Evolutionary conservation across 1,140 invertebrate genomes (phyloP), one percentile per base, ranked within the genome.

Genomic region (Chymomyza costata): DNA sequence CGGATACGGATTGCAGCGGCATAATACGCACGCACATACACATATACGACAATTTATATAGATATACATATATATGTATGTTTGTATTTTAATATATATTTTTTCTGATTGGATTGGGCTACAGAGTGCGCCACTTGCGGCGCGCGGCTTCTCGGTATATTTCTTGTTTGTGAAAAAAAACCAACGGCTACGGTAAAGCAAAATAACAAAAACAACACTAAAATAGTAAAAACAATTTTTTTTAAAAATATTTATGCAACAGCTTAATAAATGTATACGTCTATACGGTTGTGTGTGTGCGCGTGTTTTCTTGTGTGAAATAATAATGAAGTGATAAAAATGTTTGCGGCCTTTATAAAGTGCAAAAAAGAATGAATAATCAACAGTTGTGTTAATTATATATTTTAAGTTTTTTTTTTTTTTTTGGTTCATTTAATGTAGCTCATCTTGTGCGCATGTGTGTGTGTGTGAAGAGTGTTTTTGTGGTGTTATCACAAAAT

Each of bases 41-140:
- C 35, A 62, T 25, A 35, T 30, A 34, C 16, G 15, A 32, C 47
- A 65, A 58, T 55, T 62, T 53, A 76, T 56, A 78, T 63, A 62
- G n/a, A n/a, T 50, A 50, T 28, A 49, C 46, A 56, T 31, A 46
- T 41, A 47, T 21, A 49, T 25, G 18, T 19, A 40, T 39, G 32
- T 19, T 21, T 16, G 14, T 68, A 50, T 46, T 69, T 65, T 70
- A 73, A 51, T 76, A 78, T 73, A 74, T 68, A 49, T 65, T 69
- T 67, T 51, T 49, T 76, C 63, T 70, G 70, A 74, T 70, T 74
- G 70, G 70, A 76, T 69, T 66, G 70, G 50, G 66, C 56, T 58
- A 62, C 65, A 76, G 43, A 74, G 63, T 73, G 65, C 44, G 69
- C 47, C 59, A 62, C 43, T 40, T 47, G 41, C 49, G 43, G 5